These are phyloP conservation scores for Ctenodactylus gundi DNA, from an alignment of 2,113 vertebrate species.

Conservation along the genomic window DNA sequence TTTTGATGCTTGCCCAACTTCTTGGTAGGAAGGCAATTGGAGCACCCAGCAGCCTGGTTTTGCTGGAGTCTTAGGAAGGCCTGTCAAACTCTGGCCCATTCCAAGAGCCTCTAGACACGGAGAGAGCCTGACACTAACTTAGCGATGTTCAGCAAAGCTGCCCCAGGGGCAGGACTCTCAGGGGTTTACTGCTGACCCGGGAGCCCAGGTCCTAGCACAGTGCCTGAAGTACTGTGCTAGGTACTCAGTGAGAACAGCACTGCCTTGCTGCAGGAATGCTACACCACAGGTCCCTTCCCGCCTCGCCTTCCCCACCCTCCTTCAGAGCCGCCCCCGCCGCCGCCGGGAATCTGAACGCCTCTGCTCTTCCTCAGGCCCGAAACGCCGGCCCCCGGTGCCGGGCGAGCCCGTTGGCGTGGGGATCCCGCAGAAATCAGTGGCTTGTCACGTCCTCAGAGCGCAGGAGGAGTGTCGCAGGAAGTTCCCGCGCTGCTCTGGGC, in stretches of 20 bases:
- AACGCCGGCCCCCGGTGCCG: neutral
- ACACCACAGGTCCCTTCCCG: too few species aligned
- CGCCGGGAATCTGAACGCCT: too few species aligned
- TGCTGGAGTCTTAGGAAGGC: too few species aligned
- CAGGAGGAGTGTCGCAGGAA: neutral
- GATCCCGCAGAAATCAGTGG: conserved; percentile 24
- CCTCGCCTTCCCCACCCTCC: neutral
- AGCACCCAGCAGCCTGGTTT: neutral
- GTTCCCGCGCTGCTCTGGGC: neutral
- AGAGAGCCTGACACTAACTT: too few species aligned
- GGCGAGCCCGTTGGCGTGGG: neutral
- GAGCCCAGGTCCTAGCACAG: neutral
- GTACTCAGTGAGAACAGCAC: neutral
- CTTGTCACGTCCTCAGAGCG: neutral
- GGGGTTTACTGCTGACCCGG: neutral
- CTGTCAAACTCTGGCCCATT: fast-evolving
- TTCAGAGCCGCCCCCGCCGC: too few species aligned
- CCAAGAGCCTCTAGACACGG: neutral
- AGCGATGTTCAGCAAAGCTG: neutral
- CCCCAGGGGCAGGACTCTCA: fast-evolving
- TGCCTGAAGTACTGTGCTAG: neutral
- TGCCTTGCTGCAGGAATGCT: too few species aligned
- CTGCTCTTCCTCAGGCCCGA: neutral
- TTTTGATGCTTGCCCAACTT: neutral
- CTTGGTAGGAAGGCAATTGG: neutral